Base-by-base conservation (phyloP, 2,888 invertebrate species). In the Ophioninae sp. region DNA sequence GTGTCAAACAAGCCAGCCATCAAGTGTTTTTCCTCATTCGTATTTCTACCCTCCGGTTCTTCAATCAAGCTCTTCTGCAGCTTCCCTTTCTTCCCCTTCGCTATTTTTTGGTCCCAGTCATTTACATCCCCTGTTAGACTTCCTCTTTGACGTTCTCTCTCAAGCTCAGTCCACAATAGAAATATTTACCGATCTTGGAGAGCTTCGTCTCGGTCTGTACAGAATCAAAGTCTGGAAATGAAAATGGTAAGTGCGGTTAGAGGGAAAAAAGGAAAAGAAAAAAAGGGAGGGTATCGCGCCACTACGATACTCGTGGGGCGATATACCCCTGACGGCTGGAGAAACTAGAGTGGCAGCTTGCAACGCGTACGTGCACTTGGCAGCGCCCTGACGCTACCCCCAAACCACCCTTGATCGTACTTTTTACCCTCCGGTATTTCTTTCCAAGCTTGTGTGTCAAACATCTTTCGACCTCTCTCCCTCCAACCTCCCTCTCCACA, bases 11-110 rank as follows among this genome's bases (percentile, higher is more conserved):
- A 71, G 69, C 20, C 63, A 68, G 37, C 61, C 61, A 69, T 81
- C 81, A 75, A 84, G 83, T 84, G 75, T 71, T 72, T 78, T 81
- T 22, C 30, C 74, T 17, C 71, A 30, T 65, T 65, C 75, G 63
- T 23, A 68, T 67, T 71, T 69, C 23, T 61, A 23, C 44, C 64
- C 72, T 39, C 37, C 56, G 20, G 68, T 78, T 78, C 41, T 63
- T 44, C 78, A 69, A 78, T 74, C 44, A 44, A 78, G 69, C 74
- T 77, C 71, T 63, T 56, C 68, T 63, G 56, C 65, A 59, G 13
- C 51, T 73, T 83, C 79, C 69, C 75, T 75, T 78, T 75, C 68
- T 78, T 75, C 67, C 41, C 39, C 0, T 64, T 10, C 30, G 10
- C 68, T 67, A 75, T 51, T 51, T 56, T 75, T 63, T 20, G 9